Base-by-base conservation (phyloP, 2,888 invertebrate species). In the Orgyia antiqua region DNA sequence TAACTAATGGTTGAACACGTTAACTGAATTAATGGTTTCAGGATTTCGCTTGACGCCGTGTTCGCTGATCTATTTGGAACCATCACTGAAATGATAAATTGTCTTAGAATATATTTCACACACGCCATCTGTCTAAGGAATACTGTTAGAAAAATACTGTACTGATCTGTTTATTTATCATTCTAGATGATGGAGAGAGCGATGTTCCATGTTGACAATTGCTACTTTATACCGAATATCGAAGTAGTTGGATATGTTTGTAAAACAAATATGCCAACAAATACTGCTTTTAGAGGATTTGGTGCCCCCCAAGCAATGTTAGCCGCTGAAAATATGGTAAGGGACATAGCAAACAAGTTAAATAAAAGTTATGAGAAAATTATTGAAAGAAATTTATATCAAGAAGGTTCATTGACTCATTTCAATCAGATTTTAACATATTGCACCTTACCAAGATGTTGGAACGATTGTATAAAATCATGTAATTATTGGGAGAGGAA, bases 221-320 rank as follows among this genome's bases (percentile, higher is more conserved):
- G 93, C 9, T 98, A 97, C 71, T 89, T 86, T 48, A 90, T 97
- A 50, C 93, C 93, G 4, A 91, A 92, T 45, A 75, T 92, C 0
- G 87, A 89, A 46, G 88, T 94, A 0, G 83, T 80, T 12, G 93
- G 93, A 1, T 91, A 90, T 64, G 82, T 91, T 4, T 98, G 97
- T 65, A 93, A 91, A 73, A 98, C 98, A 0, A 97, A 98, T 80
- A 72, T 95, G 44, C 92, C 96, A 0, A 95, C 96, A 0, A 96
- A 96, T 65, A 98, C 97, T 0, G 97, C 98, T 0, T 98, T 97
- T 61, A 88, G 98, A 58, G 96, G 96, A 1, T 97, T 96, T 59
- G 97, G 97, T 1, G 95, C 92, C 0, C 97, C 97, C 0, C 94
- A 97, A 68, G 95, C 93, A 3, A 95, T 96, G 95, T 90, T 94